These are phyloP conservation scores for Phoxinus phoxinus DNA, from an alignment of 2,113 vertebrate genomes.

Conservation along the genomic window DNA sequence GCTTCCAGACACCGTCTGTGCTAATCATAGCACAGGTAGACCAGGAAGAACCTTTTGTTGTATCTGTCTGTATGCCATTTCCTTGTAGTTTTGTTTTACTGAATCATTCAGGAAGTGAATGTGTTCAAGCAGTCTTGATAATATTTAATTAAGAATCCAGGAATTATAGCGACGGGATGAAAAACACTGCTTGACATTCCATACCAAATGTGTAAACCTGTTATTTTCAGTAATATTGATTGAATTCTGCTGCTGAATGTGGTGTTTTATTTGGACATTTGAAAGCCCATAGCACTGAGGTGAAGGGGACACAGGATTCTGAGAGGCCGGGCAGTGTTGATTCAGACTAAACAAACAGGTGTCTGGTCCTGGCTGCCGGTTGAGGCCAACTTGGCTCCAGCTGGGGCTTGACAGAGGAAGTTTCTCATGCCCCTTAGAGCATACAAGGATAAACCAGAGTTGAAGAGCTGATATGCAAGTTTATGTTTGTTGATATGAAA, in stretches of 20 bases:
- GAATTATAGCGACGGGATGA: background rate
- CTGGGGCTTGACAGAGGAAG: slow-evolving; percentile 2
- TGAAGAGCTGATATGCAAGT: background rate
- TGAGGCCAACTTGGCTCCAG: slow-evolving; percentile 21
- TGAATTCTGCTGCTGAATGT: background rate
- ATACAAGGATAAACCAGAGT: slow-evolving; percentile 11
- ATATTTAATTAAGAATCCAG: slow-evolving; percentile 10
- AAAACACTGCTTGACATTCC: background rate
- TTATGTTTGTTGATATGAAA: background rate
- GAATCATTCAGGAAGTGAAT: background rate
- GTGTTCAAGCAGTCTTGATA: background rate
- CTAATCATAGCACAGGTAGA: background rate
- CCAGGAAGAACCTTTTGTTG: slow-evolving; percentile 17
- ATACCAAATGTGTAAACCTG: background rate
- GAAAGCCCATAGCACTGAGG: background rate
- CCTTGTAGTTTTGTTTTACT: background rate
- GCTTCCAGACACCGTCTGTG: background rate
- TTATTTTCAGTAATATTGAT: slow-evolving; percentile 8
- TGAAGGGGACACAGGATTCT: slow-evolving; percentile 19
- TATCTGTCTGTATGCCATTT: background rate
- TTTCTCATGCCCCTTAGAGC: slow-evolving; percentile 14
- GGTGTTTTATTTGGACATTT: background rate
- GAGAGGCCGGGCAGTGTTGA: slow-evolving; percentile 6
- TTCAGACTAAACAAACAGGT: slow-evolving; percentile 40
- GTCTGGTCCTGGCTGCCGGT: slow-evolving; percentile 30